Conservation (phyloP, 2,888 invertebrate species). For the Zootermopsis nevadensis region DNA sequence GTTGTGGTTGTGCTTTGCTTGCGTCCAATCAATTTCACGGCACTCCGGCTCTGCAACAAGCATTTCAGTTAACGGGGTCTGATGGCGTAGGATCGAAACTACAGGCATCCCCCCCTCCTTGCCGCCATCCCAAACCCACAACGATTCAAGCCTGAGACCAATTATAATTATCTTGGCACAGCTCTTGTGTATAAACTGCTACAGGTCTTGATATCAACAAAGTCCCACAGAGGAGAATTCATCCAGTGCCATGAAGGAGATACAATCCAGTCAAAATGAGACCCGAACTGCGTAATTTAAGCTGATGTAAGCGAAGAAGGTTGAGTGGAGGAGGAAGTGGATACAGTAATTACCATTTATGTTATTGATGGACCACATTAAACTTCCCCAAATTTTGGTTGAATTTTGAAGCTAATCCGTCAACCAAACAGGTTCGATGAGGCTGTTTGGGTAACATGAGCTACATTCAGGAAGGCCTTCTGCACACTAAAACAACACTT, state of each 20-base stretch:
- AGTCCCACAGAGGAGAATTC: slow-evolving; percentile 2
- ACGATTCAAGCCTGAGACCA: slow-evolving; percentile 27
- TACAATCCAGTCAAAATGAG: neutral
- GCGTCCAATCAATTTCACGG: slow-evolving; percentile 42
- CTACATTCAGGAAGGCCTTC: neutral
- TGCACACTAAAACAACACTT: too few species aligned
- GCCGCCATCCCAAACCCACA: neutral
- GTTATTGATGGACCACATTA: neutral
- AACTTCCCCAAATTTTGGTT: neutral
- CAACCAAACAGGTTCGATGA: neutral
- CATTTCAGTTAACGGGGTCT: slow-evolving; percentile 12
- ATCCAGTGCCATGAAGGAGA: neutral
- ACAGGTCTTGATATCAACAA: neutral
- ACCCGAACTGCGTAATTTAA: slow-evolving; percentile 7
- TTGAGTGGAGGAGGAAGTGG: neutral
- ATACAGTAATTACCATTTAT: neutral
- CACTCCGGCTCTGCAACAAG: slow-evolving; percentile 30
- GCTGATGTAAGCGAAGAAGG: too few species aligned
- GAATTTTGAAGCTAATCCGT: neutral
- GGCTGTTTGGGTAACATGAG: neutral
- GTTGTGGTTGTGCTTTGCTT: slow-evolving; percentile 10
- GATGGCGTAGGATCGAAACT: neutral
- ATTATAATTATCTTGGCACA: slow-evolving; percentile 36
- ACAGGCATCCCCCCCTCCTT: neutral
- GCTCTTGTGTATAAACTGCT: slow-evolving; percentile 23